Evolutionary conservation across 2,113 vertebrate species (phyloP).

Genomic region (Dissostichus mawsoni): DNA sequence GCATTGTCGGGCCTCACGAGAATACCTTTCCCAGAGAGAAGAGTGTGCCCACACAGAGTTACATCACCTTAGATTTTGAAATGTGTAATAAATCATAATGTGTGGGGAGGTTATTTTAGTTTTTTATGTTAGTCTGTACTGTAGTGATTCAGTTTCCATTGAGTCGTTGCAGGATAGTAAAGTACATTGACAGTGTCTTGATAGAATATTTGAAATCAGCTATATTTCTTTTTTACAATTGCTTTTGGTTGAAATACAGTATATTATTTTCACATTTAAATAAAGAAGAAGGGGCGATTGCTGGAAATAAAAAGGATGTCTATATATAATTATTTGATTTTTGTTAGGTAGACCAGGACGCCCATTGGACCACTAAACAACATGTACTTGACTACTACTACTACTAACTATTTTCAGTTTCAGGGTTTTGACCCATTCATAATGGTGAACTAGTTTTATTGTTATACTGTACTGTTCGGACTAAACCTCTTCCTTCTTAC

Average conservation of each 20-base stretch:
- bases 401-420: neutral
- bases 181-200: too few relatives aligned
- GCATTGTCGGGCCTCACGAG: neutral
- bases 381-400: too few relatives aligned
- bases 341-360: neutral
- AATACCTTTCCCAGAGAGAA: neutral
- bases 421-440: neutral
- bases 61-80: constrained; percentile 3
- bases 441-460: neutral
- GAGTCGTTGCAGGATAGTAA: neutral
- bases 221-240: too few relatives aligned
- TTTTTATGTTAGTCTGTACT: neutral
- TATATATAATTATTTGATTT: too few relatives aligned
- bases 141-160: neutral
- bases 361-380: neutral
- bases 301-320: too few relatives aligned
- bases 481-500: neutral
- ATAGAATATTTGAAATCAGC: neutral
- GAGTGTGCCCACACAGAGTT: neutral
- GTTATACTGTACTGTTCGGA: too few relatives aligned
- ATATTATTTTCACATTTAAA: too few relatives aligned
- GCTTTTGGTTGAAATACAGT: neutral
- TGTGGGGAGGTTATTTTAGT: neutral
- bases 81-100: neutral
- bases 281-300: too few relatives aligned